These are phyloP conservation scores for Zaprionus tsacasi DNA, from an alignment of 1,140 invertebrate species.

Conservation along the genomic window DNA sequence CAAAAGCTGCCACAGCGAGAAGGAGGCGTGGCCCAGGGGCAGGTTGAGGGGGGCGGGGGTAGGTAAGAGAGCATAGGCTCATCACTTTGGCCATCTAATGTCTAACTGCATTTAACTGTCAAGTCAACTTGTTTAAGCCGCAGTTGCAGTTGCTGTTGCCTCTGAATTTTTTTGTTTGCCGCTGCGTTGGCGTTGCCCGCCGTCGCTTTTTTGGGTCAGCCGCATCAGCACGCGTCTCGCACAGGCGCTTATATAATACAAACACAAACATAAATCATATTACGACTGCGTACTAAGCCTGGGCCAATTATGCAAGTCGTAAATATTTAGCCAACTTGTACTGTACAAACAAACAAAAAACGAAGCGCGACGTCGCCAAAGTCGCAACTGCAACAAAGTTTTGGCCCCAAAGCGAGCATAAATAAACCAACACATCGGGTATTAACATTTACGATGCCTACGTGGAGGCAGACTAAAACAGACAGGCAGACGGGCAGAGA, in stretches of 20 bases:
- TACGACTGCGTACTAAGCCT: constrained; percentile 15
- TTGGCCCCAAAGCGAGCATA: constrained; percentile 53
- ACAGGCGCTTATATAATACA: constrained; percentile 64
- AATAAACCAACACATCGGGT: constrained; percentile 38
- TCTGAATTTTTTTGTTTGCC: not conserved
- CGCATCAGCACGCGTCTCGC: constrained; percentile 66
- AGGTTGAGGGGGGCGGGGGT: not conserved
- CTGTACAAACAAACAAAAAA: constrained; percentile 23
- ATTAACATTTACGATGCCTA: constrained; percentile 60
- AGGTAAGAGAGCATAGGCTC: constrained; percentile 47
- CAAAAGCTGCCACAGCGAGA: constrained; percentile 57
- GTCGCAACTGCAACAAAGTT: constrained; percentile 15
- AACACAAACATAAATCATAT: constrained; percentile 60
- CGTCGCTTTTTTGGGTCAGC: constrained; percentile 64
- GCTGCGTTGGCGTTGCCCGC: constrained; percentile 63
- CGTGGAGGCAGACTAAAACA: constrained; percentile 44
- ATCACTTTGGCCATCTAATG: constrained; percentile 76
- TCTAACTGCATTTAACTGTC: constrained; percentile 74
- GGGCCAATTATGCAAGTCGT: constrained; percentile 59
- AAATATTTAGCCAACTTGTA: constrained; percentile 32
- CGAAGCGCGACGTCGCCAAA: constrained; percentile 15
- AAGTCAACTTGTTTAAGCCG: constrained; percentile 76
- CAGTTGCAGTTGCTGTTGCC: constrained; percentile 20
- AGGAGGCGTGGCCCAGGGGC: not conserved
- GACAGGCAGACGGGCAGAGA: constrained; percentile 11